Percentiles rank a stretch among this genome's conserved stretches.
Conservation (phyloP, 2,888 invertebrate genomes). For the Rotaria sp. region DNA sequence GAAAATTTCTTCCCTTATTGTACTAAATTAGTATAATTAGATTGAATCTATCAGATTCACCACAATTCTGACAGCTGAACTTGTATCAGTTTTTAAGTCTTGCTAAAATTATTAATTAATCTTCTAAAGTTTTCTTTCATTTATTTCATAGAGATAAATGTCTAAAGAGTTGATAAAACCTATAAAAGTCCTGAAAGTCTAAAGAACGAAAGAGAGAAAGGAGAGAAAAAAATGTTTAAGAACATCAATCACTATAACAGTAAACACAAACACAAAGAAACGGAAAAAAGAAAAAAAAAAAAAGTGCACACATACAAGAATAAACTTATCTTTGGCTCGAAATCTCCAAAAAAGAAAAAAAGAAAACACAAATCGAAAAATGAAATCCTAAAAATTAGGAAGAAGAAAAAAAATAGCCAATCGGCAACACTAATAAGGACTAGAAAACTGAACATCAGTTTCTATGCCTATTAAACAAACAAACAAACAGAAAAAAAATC, state of each 20-base stretch:
- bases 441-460: constrained; percentile 19
- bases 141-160: constrained; percentile 22
- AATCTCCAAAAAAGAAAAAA: neutral
- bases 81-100: too few relatives aligned
- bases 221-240: neutral
- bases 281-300: neutral
- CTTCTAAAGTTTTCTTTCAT: neutral
- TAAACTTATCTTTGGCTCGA: neutral
- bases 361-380: neutral
- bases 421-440: neutral
- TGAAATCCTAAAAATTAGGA: constrained; percentile 13
- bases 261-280: constrained; percentile 17
- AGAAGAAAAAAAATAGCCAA: neutral
- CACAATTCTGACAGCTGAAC: too few relatives aligned
- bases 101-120: too few relatives aligned
- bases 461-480: neutral
- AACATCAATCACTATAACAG: constrained; percentile 22
- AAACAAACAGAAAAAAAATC: neutral
- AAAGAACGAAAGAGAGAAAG: neutral
- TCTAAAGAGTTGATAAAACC: constrained; percentile 21
- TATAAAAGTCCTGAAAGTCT: constrained; percentile 21
- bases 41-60: too few relatives aligned
- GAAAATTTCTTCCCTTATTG: too few relatives aligned
- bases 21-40: too few relatives aligned
- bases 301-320: neutral